Base-by-base conservation (phyloP, 2,113 vertebrate genomes). In the Chauna torquata region DNA sequence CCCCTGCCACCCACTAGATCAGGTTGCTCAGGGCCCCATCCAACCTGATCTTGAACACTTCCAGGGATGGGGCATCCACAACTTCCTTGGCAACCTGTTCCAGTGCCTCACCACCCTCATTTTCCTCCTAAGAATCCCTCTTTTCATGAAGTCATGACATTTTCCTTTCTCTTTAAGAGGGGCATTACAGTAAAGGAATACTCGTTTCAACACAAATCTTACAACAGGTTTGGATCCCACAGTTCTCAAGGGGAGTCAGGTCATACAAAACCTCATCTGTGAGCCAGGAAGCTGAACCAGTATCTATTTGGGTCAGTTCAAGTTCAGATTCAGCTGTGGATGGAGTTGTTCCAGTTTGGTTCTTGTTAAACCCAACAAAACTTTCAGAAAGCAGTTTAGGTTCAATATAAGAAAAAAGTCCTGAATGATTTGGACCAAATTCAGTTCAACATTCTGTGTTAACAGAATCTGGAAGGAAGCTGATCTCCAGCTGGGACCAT, bases 271-370 rank as follows among this genome's bases (percentile, higher is more conserved):
- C 15, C 9, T 75, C 55, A 47, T 49, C 64, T 64, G 6, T 52
- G 47, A 89, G 5, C 4, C 3, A 1, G 19, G 23, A 75, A 54
- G 3, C 9, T 0, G 0, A 85, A 82, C 55, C 8, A 66, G 8
- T 55, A 13, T 28, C 30, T 75, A 2, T 36, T 62, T 50, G 34
- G 32, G 12, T 79, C 34, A 64, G 38, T 75, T 91, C 25, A 40
- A 44, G 30, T 61, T 78, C 64, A 88, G 12, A 24, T 4, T 91
- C 34, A 49, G 9, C 20, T 79, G 38, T 57, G 36, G 18, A 40
- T 57, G 18, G 68, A 68, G 8, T 49, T 85, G 52, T 2, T 72
- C 16, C 34, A 65, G 13, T 54, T 79, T 69, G 57, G 23, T 59
- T 89, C 72, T 71, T 8, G 28, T 82, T 84, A 84, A 92, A 58